Percentiles rank a stretch among this genome's conserved stretches.
Evolutionary conservation across 2,797 vertebrate species (phyloP).

Genomic region (Avahi laniger): DNA sequence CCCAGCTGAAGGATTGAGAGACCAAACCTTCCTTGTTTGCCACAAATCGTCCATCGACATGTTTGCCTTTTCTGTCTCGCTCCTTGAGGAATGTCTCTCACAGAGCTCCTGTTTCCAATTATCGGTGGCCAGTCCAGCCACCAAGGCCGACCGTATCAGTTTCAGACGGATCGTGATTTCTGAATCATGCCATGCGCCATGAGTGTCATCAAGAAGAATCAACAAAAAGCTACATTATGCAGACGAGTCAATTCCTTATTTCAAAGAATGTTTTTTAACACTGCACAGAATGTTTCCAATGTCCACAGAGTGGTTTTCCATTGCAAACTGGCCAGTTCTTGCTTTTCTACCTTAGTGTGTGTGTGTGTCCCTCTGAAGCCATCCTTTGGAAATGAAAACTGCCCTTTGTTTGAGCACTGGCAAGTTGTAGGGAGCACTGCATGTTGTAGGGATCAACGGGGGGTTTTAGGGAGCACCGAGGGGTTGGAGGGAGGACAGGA

Average conservation of each 20-base stretch:
- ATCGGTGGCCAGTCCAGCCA: neutral
- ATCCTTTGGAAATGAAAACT: neutral
- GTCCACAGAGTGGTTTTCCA: neutral
- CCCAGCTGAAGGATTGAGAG: neutral
- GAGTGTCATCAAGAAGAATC: neutral
- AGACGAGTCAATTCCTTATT: neutral
- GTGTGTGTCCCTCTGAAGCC: no score
- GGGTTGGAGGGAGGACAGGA: no score
- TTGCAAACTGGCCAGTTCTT: neutral
- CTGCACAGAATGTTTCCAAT: neutral
- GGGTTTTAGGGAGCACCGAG: rapidly evolving
- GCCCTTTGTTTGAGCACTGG: neutral
- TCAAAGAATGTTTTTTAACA: neutral
- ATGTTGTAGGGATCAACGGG: no score
- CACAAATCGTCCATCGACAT: rapidly evolving
- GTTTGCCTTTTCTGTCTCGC: neutral
- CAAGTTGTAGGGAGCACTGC: no score
- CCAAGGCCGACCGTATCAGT: neutral
- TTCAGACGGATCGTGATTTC: neutral
- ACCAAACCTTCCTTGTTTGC: neutral
- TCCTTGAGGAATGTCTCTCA: neutral
- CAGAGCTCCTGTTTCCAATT: neutral
- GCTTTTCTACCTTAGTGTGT: no score
- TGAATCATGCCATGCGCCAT: neutral
- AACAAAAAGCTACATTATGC: neutral